Base-by-base conservation (phyloP, 2,113 vertebrate species). In the Opisthocomus hoazin region DNA sequence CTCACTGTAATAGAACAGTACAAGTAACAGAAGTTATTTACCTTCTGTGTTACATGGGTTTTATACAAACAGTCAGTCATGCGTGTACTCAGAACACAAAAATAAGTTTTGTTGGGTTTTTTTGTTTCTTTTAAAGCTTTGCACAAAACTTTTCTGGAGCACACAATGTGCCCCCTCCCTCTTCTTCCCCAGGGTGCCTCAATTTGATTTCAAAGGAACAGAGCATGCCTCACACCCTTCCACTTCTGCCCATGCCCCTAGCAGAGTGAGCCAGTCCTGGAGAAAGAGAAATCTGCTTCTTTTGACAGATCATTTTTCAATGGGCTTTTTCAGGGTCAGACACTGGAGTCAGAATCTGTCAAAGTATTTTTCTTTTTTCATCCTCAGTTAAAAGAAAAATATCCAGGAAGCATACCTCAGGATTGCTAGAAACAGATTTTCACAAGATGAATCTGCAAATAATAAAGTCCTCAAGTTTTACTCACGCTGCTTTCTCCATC, bases 141-240 rank as follows among this genome's bases (percentile, higher is more conserved):
- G 34, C 21, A 34, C n/a, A 81, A 63, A 77, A 53, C 10, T 11
- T 43, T 13, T 19, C 24, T 27, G 23, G 4, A 27, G 4, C 3
- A 64, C 20, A 54, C 23, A 69, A n/a, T 1, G 12, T n/a, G 53
- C 9, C 26, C 3, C 0, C 3, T 53, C 10, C 26, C 17, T n/a
- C 26, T 74, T 63, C 58, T 48, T 84, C 20, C 39, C 39, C 14
- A 43, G 39, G 23, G 48, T 8, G 8, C 27, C 27, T 84, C 68
- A 30, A 22, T 37, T 41, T 66, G 15, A 57, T 21, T 84, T 26
- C 34, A 66, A 81, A 46, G 11, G 9, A 70, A 66, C 4, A 2
- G 5, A 66, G 19, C 12, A 41, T 11, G 9, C 9, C 24, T 81
- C 24, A 51, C 13, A 56, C 22, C 19, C 36, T 43, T 76, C 61